These are phyloP conservation scores for Drosophila sordidula DNA, from an alignment of 2,888 invertebrate genomes.

Conservation along the genomic window DNA sequence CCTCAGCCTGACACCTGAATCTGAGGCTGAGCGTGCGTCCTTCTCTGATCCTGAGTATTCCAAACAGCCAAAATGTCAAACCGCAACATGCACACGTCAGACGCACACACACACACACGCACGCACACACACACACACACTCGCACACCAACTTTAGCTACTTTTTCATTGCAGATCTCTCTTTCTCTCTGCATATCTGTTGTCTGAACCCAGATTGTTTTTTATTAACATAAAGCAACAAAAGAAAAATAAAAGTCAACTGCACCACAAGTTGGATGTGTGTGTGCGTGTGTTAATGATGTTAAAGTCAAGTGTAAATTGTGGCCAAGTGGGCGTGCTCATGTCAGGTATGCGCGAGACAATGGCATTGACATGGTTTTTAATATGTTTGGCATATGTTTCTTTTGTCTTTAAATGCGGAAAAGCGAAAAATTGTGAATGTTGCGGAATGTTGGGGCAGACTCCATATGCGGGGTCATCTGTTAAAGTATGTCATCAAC, in stretches of 20 bases:
- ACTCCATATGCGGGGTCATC: constrained; percentile 1
- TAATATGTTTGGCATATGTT: constrained; percentile 67
- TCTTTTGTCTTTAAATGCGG: constrained; percentile 45
- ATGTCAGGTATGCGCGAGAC: constrained; percentile 18
- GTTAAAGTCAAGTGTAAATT: constrained; percentile 80
- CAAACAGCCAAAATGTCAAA: constrained; percentile 72
- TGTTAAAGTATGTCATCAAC: constrained; percentile 39
- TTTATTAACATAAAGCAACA: constrained; percentile 50
- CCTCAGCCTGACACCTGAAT: constrained; percentile 10
- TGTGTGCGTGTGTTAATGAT: constrained; percentile 64
- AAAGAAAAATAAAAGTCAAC: constrained; percentile 34
- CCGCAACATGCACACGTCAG: constrained; percentile 68
- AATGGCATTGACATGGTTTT: constrained; percentile 65
- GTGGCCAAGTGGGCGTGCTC: constrained; percentile 48
- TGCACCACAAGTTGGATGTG: constrained; percentile 25
- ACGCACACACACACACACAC: constrained; percentile 2
- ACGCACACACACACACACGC: constrained; percentile 26
- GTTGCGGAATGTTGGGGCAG: background rate
- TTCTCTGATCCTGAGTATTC: constrained; percentile 51
- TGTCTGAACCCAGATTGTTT: constrained; percentile 36
- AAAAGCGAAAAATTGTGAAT: constrained; percentile 21
- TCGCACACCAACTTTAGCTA: constrained; percentile 2
- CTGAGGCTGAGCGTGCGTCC: constrained; percentile 13
- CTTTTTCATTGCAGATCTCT: background rate
- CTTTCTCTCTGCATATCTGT: constrained; percentile 12